A percentile compares a stretch with the other conserved stretches of the same genome.
phyloP scores from a whole-genome alignment of 2,113 vertebrate species.

The Protobothrops mucrosquamatus region DNA sequence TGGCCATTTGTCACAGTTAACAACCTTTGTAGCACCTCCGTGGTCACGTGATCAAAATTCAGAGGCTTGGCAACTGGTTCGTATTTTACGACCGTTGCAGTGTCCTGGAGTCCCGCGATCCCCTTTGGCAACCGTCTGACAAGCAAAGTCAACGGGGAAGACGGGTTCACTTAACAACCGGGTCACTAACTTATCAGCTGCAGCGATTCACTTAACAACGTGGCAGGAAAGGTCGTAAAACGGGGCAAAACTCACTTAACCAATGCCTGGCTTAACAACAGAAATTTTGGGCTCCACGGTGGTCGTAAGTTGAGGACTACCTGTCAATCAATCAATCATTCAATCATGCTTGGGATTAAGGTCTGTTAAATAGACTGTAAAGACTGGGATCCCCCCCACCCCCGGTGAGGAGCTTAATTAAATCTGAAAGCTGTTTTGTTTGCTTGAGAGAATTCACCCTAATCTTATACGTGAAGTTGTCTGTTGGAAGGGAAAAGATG shows the following conservation, averaged over 20 bases:
- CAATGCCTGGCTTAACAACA: neutral
- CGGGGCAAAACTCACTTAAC: neutral
- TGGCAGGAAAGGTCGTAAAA: neutral
- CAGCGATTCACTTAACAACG: neutral
- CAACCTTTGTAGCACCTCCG: neutral
- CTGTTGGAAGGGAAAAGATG: too few relatives aligned
- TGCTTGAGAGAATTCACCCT: neutral
- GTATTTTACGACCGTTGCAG: neutral
- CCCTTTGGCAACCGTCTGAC: neutral
- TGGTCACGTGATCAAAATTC: neutral
- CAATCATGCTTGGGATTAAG: neutral
- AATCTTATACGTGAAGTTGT: neutral
- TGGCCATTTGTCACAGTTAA: neutral
- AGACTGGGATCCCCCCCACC: neutral
- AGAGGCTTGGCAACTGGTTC: neutral
- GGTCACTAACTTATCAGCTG: neutral
- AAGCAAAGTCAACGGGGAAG: neutral
- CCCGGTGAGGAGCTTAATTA: neutral
- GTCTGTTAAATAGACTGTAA: neutral
- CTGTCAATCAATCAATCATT: neutral
- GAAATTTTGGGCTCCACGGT: neutral
- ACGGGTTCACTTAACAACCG: neutral
- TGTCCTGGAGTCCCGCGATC: neutral
- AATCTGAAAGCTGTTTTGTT: neutral
- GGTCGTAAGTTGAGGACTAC: neutral